These are phyloP conservation scores for Onychostoma macrolepis DNA, from an alignment of 2,113 vertebrate species.

Conservation along the genomic window DNA sequence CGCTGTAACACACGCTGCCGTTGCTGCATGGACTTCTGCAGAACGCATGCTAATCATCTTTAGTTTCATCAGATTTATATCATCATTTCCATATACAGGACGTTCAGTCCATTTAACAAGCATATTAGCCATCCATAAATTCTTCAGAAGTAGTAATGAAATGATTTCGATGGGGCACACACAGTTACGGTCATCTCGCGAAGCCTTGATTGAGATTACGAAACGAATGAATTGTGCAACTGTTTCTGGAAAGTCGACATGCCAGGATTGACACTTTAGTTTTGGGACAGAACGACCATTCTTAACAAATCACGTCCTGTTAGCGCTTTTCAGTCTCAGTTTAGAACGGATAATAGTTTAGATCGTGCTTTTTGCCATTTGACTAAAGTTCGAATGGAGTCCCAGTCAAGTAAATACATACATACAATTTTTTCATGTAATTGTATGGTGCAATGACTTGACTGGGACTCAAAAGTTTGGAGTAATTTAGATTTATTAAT, in stretches of 20 bases:
- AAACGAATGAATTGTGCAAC: neutral
- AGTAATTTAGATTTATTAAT: neutral
- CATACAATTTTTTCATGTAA: no score
- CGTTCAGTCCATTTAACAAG: neutral
- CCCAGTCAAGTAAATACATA: neutral
- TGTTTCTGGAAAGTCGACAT: neutral
- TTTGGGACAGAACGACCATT: neutral
- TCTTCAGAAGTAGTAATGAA: conserved; percentile 4
- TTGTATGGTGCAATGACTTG: no score
- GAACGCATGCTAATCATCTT: neutral
- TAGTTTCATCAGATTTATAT: neutral
- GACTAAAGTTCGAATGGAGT: neutral
- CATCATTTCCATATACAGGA: conserved; percentile 3
- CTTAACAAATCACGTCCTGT: neutral
- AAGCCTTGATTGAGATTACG: conserved; percentile 7
- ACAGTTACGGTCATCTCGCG: neutral
- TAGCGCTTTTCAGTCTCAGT: neutral
- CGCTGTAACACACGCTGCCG: neutral
- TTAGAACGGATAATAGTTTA: neutral
- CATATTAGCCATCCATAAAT: neutral
- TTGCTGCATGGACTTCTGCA: neutral
- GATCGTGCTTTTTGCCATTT: no score
- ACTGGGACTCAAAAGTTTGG: neutral
- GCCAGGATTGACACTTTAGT: neutral
- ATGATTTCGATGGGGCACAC: neutral